phyloP scores from a whole-genome alignment of 1,140 invertebrate species.

The Neomicropteryx cornuta region DNA sequence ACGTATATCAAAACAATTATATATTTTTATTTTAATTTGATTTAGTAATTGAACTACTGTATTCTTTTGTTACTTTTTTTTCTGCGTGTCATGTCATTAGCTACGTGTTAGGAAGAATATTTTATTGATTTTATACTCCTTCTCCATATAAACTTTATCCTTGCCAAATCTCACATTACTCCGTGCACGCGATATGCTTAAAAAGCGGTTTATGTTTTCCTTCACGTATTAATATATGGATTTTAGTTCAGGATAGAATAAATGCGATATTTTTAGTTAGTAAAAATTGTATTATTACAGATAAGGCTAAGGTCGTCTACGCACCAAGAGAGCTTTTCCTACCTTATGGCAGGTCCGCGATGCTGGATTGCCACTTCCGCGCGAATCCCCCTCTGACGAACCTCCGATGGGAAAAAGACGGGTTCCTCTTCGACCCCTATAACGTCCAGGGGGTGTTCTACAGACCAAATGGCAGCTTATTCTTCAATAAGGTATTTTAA shows the following conservation, averaged over 20 bases:
- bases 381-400: constrained; percentile 90
- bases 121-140: not conserved
- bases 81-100: too few relatives aligned
- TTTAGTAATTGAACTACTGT: too few relatives aligned
- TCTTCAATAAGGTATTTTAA: constrained; percentile 54
- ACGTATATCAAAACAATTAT: too few relatives aligned
- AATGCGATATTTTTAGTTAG: not conserved
- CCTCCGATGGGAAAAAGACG: constrained; percentile 89
- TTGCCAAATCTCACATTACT: too few relatives aligned
- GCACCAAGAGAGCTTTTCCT: constrained; percentile 80
- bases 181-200: too few relatives aligned
- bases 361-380: constrained; percentile 85
- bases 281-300: constrained; percentile 38
- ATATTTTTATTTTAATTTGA: too few relatives aligned
- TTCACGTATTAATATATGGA: too few relatives aligned
- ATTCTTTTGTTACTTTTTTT: too few relatives aligned
- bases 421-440: constrained; percentile 83
- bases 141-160: too few relatives aligned
- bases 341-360: constrained; percentile 78
- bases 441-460: constrained; percentile 78
- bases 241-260: not conserved
- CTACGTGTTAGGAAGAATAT: too few relatives aligned
- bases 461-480: constrained; percentile 77
- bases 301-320: constrained; percentile 85
- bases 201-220: too few relatives aligned